Evolutionary conservation across 2,797 vertebrate species (phyloP).

Genomic region (Diceros bicornis): DNA sequence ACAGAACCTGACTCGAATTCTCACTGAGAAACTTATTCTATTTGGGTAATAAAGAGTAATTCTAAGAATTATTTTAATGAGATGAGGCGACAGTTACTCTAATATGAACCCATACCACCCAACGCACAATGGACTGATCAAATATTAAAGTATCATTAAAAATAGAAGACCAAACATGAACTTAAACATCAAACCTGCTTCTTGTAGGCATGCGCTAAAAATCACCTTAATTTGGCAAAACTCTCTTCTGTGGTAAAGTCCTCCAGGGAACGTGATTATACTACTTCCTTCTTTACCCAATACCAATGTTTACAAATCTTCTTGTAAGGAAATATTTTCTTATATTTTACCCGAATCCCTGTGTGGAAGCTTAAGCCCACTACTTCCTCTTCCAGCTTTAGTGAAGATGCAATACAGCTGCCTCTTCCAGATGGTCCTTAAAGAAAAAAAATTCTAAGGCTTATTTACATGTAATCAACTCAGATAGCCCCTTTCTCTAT

Average conservation of each 20-base stretch:
- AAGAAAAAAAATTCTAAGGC: slow-evolving; percentile 24
- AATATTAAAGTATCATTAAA: slow-evolving; percentile 51
- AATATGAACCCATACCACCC: neutral
- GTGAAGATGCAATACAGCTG: slow-evolving; percentile 64
- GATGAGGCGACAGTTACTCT: slow-evolving; percentile 12
- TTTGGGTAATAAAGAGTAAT: slow-evolving; percentile 60
- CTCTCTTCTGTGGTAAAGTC: slow-evolving; percentile 22
- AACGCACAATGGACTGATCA: neutral
- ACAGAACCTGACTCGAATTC: neutral
- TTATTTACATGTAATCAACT: slow-evolving; percentile 69
- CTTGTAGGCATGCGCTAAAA: neutral
- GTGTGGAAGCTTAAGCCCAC: slow-evolving; percentile 55
- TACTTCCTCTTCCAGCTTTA: slow-evolving; percentile 62
- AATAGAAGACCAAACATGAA: slow-evolving; percentile 24
- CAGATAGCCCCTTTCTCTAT: neutral
- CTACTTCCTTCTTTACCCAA: neutral
- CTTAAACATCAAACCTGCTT: slow-evolving; percentile 14
- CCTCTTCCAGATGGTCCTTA: slow-evolving; percentile 65
- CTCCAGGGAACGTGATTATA: slow-evolving; percentile 35
- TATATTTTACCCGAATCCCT: slow-evolving; percentile 74
- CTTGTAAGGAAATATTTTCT: slow-evolving; percentile 70
- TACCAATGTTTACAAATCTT: slow-evolving; percentile 65
- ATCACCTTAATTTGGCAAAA: slow-evolving; percentile 68
- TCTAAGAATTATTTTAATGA: slow-evolving; percentile 64
- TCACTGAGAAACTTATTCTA: slow-evolving; percentile 11